phyloP scores from a whole-genome alignment of 2,888 invertebrate species.

The Augiades crinisus region DNA sequence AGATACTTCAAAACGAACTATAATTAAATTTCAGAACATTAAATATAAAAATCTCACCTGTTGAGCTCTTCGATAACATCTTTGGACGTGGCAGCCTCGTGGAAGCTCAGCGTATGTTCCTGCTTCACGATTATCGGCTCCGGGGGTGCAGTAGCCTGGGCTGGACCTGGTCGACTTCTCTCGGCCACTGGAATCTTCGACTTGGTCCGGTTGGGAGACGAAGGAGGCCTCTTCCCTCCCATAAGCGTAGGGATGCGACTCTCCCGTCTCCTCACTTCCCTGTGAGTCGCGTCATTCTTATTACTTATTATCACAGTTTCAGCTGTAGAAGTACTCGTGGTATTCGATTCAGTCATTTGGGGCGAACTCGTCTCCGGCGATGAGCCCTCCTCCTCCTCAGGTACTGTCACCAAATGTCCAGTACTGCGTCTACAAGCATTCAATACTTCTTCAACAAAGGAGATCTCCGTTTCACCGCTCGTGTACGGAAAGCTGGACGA shows the following conservation, averaged over 20 bases:
- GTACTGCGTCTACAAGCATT: constrained; percentile 70
- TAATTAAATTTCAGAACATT: too few relatives aligned
- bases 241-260: constrained; percentile 80
- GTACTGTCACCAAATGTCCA: constrained; percentile 79
- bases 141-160: constrained; percentile 41
- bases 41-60: constrained; percentile 50
- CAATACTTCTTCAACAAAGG: constrained; percentile 70
- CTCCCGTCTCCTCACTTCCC: constrained; percentile 62
- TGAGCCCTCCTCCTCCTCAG: constrained; percentile 83
- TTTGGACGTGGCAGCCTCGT: constrained; percentile 87
- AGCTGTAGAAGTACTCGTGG: constrained; percentile 85
- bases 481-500: constrained; percentile 63
- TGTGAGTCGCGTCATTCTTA: constrained; percentile 64
- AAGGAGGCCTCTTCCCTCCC: constrained; percentile 73
- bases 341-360: constrained; percentile 84
- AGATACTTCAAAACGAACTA: too few relatives aligned
- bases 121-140: constrained; percentile 73
- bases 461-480: constrained; percentile 59
- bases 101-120: constrained; percentile 85
- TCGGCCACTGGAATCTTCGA: constrained; percentile 73
- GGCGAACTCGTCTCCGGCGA: constrained; percentile 76
- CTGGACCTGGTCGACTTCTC: constrained; percentile 41
- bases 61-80: constrained; percentile 89
- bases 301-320: constrained; percentile 86
- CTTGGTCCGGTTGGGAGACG: constrained; percentile 60